Percentiles rank a stretch among this genome's conserved stretches.
Evolutionary conservation across 2,888 invertebrate genomes (phyloP).

Genomic region (Schrankia costaestrigalis): DNA sequence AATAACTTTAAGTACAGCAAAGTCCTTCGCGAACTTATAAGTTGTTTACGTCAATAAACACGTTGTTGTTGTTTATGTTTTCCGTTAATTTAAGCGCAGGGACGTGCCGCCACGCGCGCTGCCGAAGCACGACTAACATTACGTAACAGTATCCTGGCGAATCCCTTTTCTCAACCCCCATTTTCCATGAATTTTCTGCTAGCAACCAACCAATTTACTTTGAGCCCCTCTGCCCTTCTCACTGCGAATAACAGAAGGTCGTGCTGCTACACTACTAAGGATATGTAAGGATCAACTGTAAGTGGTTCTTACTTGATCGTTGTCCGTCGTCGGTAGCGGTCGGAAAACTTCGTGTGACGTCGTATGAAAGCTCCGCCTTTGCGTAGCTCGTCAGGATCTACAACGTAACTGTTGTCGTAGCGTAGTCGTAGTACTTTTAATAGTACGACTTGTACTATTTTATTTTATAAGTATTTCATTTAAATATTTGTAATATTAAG

Average conservation of each 20-base stretch:
- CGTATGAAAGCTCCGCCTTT: slow-evolving; percentile 59
- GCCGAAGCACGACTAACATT: slow-evolving; percentile 66
- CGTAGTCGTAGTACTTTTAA: slow-evolving; percentile 11
- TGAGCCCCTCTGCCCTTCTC: slow-evolving; percentile 38
- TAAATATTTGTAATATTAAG: neutral
- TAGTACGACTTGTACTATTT: slow-evolving; percentile 9
- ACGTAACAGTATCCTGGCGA: slow-evolving; percentile 70
- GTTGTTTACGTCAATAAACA: slow-evolving; percentile 74
- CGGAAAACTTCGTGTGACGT: slow-evolving; percentile 56
- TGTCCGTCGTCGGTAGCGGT: slow-evolving; percentile 41
- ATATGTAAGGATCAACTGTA: slow-evolving; percentile 31
- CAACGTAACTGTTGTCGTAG: slow-evolving; percentile 36
- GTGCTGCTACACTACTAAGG: neutral
- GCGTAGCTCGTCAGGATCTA: slow-evolving; percentile 40
- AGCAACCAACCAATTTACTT: slow-evolving; percentile 29
- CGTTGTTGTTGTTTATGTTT: slow-evolving; percentile 77
- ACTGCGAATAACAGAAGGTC: neutral
- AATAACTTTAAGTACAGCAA: slow-evolving; percentile 24
- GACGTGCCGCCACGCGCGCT: slow-evolving; percentile 53
- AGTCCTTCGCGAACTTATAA: slow-evolving; percentile 41
- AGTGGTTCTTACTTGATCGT: slow-evolving; percentile 33
- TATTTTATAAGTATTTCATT: neutral
- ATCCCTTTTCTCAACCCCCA: slow-evolving; percentile 54
- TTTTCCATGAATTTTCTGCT: slow-evolving; percentile 54
- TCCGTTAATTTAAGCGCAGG: slow-evolving; percentile 25